Conservation (phyloP, 2,888 invertebrate species). For the Amiota mariae region DNA sequence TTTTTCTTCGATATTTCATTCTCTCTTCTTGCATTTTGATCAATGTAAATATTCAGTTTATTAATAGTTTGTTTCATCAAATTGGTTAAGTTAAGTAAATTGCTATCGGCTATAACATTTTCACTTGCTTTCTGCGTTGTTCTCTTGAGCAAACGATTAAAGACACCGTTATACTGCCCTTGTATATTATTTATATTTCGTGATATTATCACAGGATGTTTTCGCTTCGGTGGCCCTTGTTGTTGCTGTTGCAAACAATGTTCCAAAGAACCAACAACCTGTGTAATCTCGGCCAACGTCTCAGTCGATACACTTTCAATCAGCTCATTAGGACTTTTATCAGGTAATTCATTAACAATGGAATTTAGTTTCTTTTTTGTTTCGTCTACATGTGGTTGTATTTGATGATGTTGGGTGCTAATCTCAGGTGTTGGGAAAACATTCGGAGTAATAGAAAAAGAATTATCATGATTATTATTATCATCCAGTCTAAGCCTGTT, state of each 20-base stretch:
- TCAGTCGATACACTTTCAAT: neutral
- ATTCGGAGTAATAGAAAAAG: too few species aligned
- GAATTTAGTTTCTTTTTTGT: too few species aligned
- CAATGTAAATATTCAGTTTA: conserved; percentile 3
- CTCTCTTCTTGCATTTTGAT: neutral
- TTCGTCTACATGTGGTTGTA: too few species aligned
- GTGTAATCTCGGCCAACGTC: neutral
- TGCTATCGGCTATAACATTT: neutral
- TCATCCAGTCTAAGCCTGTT: neutral
- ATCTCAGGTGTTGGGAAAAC: too few species aligned
- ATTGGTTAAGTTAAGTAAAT: neutral
- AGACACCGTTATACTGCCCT: neutral
- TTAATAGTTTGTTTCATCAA: conserved; percentile 7
- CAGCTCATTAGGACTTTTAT: neutral
- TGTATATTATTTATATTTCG: too few species aligned
- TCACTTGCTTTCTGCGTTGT: neutral
- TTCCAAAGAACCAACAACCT: neutral
- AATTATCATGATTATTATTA: too few species aligned
- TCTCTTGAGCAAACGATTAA: neutral
- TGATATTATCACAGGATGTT: too few species aligned
- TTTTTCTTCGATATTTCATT: neutral
- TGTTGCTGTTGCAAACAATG: neutral
- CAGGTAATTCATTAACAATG: too few species aligned
- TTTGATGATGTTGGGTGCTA: too few species aligned
- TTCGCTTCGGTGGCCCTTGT: too few species aligned